These are phyloP conservation scores for Microcebus ravelobensis DNA, from an alignment of 2,113 vertebrate species.

Conservation along the genomic window DNA sequence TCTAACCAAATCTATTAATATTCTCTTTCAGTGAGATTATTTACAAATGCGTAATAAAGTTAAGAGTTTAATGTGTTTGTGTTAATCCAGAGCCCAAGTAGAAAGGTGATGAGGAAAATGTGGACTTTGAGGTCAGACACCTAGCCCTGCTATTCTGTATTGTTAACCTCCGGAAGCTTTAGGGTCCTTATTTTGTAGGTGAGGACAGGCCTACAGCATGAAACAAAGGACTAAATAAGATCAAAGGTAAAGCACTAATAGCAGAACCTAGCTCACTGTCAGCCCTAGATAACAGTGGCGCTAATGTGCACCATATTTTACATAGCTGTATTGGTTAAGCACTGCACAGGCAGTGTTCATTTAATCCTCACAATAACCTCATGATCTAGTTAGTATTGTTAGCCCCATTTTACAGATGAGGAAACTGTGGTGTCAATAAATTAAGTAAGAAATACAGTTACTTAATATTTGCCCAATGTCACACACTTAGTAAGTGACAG, in stretches of 20 bases:
- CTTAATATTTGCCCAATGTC: background rate
- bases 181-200: background rate
- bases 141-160: background rate
- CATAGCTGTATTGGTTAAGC: background rate
- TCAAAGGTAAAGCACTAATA: background rate
- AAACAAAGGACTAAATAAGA: background rate
- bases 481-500: background rate
- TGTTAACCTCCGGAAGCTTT: background rate
- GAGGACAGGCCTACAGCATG: background rate
- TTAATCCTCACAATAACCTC: background rate
- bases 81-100: background rate
- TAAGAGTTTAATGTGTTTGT: background rate
- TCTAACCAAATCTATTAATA: background rate
- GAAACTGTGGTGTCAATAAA: background rate
- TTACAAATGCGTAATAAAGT: background rate
- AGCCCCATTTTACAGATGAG: background rate
- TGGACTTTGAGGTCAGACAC: background rate
- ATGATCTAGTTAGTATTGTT: background rate
- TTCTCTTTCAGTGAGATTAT: background rate
- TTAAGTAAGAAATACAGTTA: background rate
- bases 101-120: rapidly evolving
- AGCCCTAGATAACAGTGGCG: background rate
- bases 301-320: background rate
- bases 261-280: no score
- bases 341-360: background rate